Base-by-base conservation (phyloP, 2,113 vertebrate genomes). In the Nanorana parkeri region DNA sequence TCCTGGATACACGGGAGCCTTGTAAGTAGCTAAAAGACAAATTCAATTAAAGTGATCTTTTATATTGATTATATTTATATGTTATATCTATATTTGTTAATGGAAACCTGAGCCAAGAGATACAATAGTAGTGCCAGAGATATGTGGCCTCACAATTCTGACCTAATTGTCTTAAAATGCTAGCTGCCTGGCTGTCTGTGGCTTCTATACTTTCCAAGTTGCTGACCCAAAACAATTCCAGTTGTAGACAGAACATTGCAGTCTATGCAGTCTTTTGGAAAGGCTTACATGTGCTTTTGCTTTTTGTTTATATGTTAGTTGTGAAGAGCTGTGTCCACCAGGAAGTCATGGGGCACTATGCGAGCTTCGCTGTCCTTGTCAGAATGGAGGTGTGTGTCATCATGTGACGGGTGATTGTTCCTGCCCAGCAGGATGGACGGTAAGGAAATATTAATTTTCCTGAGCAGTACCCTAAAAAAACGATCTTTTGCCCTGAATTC, bases 361-460 rank as follows among this genome's bases (percentile, higher is more conserved):
- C 69, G 97, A 99, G 84, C 89, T 97, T 87, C 94, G 96, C 56
- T 99, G 98, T 87, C 97, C 98, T 54, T 99, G 98, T 90, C 98
- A 99, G 92, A 98, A 99, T 0, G 95, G 96, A 20, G 98, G 98
- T 5, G 92, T 92, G 26, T 99, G 97, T 83, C 97, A 99, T 89
- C 98, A 99, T 92, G 94, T 99, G 93, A 97, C 95, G 0, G 97
- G 98, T 47, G 98, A 97, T 85, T 99, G 98, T 86, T 93, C 97
- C 82, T 99, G 98, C 74, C 96, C 94, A 0, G 86, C 96, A 11
- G 98, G 98, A 17, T 99, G 97, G 98, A 98, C 58, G 94, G 98
- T 99, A 95, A 1, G 93, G 89, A 51, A 6, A 47, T 47, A 47
- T 10, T 41, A 47, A 47, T 47, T 47, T 11, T 47, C 13, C 41